These are phyloP conservation scores for Hippocampus zosterae DNA, from an alignment of 2,113 vertebrate genomes.

Conservation along the genomic window DNA sequence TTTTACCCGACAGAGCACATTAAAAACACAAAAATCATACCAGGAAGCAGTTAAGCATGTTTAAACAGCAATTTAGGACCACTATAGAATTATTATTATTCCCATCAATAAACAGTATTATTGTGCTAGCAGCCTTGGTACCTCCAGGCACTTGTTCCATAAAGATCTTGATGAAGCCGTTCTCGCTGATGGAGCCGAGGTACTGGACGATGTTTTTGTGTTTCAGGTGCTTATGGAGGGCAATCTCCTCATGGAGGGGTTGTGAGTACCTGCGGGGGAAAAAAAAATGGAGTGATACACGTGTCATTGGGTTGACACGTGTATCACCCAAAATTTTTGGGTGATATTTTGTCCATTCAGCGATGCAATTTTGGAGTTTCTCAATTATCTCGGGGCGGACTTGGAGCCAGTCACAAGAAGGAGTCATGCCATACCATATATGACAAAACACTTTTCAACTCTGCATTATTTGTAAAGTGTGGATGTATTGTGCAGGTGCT, in stretches of 20 bases:
- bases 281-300: not conserved
- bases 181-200: constrained; percentile 94
- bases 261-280: constrained; percentile 84
- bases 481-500: not conserved
- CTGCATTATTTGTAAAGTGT: not conserved
- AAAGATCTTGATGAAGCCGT: constrained; percentile 98
- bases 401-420: no score
- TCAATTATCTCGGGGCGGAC: not conserved
- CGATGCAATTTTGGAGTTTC: not conserved
- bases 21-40: not conserved
- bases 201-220: constrained; percentile 99
- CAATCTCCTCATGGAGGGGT: constrained; percentile 96
- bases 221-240: constrained; percentile 95
- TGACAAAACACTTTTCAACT: no score
- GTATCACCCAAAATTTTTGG: no score
- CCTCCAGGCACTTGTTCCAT: constrained; percentile 99
- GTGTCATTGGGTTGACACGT: not conserved
- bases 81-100: not conserved
- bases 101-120: not conserved
- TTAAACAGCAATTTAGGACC: not conserved
- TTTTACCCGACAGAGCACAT: not conserved
- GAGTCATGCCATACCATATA: no score
- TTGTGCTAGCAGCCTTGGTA: constrained; percentile 55
- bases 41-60: not conserved
- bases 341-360: not conserved